Conservation (phyloP, 2,888 invertebrate species). For the Blastobasis adustella region DNA sequence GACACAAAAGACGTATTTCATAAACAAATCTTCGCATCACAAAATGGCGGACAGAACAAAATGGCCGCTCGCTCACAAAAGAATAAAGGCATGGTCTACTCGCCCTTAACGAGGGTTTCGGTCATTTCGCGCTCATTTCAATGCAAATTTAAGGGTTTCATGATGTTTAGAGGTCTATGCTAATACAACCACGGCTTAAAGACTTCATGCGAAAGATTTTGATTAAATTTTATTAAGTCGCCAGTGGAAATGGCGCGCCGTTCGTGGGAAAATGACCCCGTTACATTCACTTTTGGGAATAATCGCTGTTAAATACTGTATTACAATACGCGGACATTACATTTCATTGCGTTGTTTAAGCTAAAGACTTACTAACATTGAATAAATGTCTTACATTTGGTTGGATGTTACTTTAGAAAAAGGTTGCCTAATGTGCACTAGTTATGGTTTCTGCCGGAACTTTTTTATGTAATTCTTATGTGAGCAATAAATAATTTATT, state of each 20-base stretch:
- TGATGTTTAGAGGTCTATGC: conserved; percentile 59
- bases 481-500: no score
- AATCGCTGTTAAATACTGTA: neutral
- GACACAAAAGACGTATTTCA: conserved; percentile 14
- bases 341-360: no score
- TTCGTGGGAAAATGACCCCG: conserved; percentile 8
- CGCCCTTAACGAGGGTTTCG: conserved; percentile 55
- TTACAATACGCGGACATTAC: no score
- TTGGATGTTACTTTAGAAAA: no score
- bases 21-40: conserved; percentile 42
- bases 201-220: conserved; percentile 46
- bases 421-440: no score
- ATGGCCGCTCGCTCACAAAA: conserved; percentile 45
- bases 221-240: conserved; percentile 60
- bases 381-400: no score
- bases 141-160: conserved; percentile 67
- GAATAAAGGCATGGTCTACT: conserved; percentile 46
- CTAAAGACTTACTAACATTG: no score
- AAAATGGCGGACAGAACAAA: conserved; percentile 44
- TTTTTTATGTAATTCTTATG: no score
- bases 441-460: no score
- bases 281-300: neutral
- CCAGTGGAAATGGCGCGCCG: conserved; percentile 9
- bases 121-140: conserved; percentile 66
- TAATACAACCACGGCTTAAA: conserved; percentile 38